A percentile compares a stretch with the other conserved stretches of the same genome.
These are phyloP conservation scores for Axinella damicornis DNA, from an alignment of 37 sponge, comb jelly and placozoan species.

Conservation along the genomic window DNA sequence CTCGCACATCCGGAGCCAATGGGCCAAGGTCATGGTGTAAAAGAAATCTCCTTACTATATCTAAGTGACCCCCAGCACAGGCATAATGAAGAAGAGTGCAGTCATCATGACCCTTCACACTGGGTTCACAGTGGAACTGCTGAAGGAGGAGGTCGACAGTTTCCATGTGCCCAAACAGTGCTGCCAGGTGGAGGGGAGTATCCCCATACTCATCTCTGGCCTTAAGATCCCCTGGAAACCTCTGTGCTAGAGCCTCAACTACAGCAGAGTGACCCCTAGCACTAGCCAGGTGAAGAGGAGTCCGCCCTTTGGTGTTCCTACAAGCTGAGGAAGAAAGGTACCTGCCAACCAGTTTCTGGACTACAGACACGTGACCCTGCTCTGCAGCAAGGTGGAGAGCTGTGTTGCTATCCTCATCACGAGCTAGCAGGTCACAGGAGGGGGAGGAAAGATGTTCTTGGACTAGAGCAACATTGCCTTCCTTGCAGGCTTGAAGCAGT, in stretches of 20 bases:
- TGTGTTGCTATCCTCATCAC: not conserved
- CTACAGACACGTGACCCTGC: not conserved
- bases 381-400: not conserved
- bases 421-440: conserved; percentile 2
- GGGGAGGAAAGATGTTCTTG: not conserved
- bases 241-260: not conserved
- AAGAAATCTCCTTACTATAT: not conserved
- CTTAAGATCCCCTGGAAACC: not conserved
- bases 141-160: not conserved
- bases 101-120: not conserved
- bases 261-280: not conserved
- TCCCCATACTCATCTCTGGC: not conserved
- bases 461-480: not conserved
- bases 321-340: not conserved
- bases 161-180: not conserved
- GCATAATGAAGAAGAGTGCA: not conserved
- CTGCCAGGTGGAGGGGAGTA: not conserved
- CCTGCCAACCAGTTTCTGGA: not conserved
- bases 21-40: not conserved
- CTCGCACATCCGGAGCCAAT: not conserved
- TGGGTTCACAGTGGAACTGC: conserved; percentile 1
- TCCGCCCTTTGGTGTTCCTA: not conserved
- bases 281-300: not conserved
- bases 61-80: not conserved
- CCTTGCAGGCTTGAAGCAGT: not conserved